phyloP scores from a whole-genome alignment of 2,113 vertebrate genomes.

The Cranoglanis bouderius region DNA sequence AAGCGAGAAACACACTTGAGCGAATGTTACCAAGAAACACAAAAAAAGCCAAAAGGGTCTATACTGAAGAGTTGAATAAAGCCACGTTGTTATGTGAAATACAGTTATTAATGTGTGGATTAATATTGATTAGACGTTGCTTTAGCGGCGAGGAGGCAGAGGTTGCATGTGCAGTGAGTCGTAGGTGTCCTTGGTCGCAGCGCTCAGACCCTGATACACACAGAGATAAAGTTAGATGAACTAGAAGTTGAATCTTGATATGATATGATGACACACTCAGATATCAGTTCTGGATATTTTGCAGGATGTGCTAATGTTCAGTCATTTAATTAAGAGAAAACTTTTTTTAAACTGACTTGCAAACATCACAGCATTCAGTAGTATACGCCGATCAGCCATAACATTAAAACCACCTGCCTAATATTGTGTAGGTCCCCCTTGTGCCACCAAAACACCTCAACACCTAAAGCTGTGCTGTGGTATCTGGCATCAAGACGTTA shows the following conservation, averaged over 20 bases:
- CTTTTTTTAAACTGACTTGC: background rate
- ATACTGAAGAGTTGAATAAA: background rate
- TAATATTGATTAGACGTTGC: background rate
- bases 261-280: background rate
- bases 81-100: background rate
- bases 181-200: slow-evolving; percentile 85
- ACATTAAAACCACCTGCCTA: too few relatives aligned
- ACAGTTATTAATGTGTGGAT: background rate
- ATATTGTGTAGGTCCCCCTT: too few relatives aligned
- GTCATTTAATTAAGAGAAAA: background rate
- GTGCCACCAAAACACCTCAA: too few relatives aligned
- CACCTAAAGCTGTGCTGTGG: too few relatives aligned
- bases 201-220: slow-evolving; percentile 80
- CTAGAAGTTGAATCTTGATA: background rate
- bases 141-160: slow-evolving; percentile 66
- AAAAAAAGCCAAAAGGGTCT: background rate
- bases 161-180: slow-evolving; percentile 85
- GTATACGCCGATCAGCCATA: background rate
- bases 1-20: background rate
- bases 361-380: background rate
- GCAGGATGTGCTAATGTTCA: background rate
- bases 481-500: too few relatives aligned
- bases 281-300: background rate
- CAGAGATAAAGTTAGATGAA: background rate
- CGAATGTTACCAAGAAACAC: background rate